Evolutionary conservation across 2,113 vertebrate species (phyloP).

Genomic region (Pelvicachromis taeniatus): DNA sequence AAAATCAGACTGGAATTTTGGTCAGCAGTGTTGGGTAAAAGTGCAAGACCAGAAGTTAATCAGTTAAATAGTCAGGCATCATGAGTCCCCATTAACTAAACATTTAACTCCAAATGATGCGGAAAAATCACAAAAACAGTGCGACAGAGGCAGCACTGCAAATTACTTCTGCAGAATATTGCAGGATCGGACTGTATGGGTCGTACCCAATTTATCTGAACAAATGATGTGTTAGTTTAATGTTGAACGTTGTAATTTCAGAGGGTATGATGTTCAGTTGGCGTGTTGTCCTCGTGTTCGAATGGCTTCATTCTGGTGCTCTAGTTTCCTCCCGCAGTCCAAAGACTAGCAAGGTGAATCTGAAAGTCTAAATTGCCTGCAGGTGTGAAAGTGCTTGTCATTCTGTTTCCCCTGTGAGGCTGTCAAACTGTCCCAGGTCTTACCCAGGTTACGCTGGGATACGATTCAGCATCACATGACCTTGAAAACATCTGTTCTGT

Average conservation of each 20-base stretch:
- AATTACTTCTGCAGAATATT: neutral
- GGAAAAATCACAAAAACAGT: neutral
- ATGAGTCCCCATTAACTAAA: neutral
- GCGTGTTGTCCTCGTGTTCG: neutral
- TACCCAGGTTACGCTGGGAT: neutral
- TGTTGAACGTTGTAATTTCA: neutral
- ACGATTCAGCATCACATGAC: neutral
- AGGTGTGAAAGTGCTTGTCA: conserved; percentile 36
- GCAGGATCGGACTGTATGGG: neutral
- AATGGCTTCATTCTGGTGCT: neutral
- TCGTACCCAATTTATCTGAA: neutral
- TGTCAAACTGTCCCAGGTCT: conserved; percentile 20
- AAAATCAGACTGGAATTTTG: neutral
- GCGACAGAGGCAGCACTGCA: neutral
- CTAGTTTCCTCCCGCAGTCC: neutral
- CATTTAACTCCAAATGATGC: neutral
- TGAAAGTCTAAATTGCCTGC: neutral
- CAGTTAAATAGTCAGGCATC: neutral
- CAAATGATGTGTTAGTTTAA: neutral
- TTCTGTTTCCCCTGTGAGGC: conserved; percentile 2
- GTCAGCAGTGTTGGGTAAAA: neutral
- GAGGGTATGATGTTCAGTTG: neutral
- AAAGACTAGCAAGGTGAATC: neutral
- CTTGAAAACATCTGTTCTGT: conserved; percentile 35
- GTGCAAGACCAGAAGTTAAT: neutral